Conservation (phyloP, 2,797 vertebrate species). For the Danionella dracula region DNA sequence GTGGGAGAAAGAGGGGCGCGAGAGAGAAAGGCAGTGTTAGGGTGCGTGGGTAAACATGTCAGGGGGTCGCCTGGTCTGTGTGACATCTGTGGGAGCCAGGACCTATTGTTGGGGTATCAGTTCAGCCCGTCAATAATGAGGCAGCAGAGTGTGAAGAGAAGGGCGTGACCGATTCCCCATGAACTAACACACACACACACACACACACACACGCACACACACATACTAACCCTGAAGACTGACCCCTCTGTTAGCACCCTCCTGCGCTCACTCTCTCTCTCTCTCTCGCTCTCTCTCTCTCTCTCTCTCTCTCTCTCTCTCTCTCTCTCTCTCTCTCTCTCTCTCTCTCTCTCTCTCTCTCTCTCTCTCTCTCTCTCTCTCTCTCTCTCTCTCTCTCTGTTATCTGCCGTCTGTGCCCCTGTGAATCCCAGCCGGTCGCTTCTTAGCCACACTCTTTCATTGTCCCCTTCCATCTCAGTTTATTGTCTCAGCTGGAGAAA, state of each 20-base stretch:
- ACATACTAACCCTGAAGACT: slow-evolving; percentile 52
- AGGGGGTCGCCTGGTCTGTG: slow-evolving; percentile 41
- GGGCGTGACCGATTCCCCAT: slow-evolving; percentile 67
- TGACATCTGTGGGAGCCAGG: slow-evolving; percentile 56
- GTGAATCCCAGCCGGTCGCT: slow-evolving; percentile 33
- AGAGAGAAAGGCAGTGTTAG: slow-evolving; percentile 33
- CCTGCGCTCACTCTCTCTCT: slow-evolving; percentile 31
- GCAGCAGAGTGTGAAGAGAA: slow-evolving; percentile 71
- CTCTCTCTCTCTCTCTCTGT: slow-evolving; percentile 33
- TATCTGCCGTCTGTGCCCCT: slow-evolving; percentile 27
- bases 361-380: slow-evolving; percentile 29
- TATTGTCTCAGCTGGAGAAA: slow-evolving; percentile 51
- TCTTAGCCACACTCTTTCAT: slow-evolving; percentile 38
- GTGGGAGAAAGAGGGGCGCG: not conserved
- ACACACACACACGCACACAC: slow-evolving; percentile 39
- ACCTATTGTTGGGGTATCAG: slow-evolving; percentile 71
- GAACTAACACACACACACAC: slow-evolving; percentile 27
- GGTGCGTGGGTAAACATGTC: slow-evolving; percentile 28
- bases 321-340: slow-evolving; percentile 32
- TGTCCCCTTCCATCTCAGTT: slow-evolving; percentile 48
- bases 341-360: slow-evolving; percentile 38
- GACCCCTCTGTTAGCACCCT: slow-evolving; percentile 61
- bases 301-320: slow-evolving; percentile 44
- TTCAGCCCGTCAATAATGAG: slow-evolving; percentile 70
- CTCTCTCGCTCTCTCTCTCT: slow-evolving; percentile 40